These are phyloP conservation scores for Smutsia gigantea DNA, from an alignment of 2,797 vertebrate species.

Conservation along the genomic window DNA sequence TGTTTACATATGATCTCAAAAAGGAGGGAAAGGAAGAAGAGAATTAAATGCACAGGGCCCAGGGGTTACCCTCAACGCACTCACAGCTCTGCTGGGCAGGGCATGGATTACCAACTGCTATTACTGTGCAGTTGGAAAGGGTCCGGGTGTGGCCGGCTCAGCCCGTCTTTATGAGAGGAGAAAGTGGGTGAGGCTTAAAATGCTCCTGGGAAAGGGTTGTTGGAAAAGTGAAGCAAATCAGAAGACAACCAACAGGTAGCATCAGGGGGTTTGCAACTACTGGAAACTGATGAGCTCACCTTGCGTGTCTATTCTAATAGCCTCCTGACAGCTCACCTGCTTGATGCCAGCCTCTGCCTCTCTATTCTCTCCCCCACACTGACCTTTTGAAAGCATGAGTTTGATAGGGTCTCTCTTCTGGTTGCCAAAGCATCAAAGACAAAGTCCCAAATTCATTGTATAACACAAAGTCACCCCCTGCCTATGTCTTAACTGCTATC, in stretches of 20 bases:
- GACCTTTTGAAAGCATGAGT: background rate
- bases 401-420: background rate
- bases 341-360: background rate
- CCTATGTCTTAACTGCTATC: background rate
- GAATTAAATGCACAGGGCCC: conserved; percentile 27
- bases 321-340: background rate
- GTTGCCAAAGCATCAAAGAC: background rate
- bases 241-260: background rate
- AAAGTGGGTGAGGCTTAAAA: background rate
- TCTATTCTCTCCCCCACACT: background rate
- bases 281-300: background rate
- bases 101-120: background rate
- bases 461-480: background rate
- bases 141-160: background rate
- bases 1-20: conserved; percentile 11
- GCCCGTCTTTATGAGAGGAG: background rate
- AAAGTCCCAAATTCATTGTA: background rate
- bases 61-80: background rate
- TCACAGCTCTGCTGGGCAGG: background rate
- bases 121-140: background rate
- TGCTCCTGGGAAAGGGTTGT: background rate
- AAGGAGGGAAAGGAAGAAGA: background rate
- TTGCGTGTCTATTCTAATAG: background rate
- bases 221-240: background rate
- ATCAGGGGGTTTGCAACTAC: background rate